Evolutionary conservation across 2,113 vertebrate genomes (phyloP).

Genomic region (Struthidea cinerea): DNA sequence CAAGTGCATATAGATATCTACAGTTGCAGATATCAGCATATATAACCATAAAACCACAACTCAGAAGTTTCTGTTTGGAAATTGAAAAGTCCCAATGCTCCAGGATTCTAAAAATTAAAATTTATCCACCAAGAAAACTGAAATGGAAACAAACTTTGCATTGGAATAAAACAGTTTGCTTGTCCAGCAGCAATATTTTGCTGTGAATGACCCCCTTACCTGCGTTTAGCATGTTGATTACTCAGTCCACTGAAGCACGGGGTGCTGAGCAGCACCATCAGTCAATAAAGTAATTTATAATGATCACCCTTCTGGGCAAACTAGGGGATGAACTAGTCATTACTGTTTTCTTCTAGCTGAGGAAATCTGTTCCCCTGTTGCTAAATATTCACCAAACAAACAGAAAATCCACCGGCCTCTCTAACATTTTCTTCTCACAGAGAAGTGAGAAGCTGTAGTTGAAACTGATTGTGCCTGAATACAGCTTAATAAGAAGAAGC

Average conservation of each 20-base stretch:
- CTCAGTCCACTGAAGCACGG: slow-evolving; percentile 39
- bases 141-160: background rate
- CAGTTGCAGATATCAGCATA: accelerated
- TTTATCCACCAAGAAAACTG: background rate
- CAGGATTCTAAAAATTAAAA: background rate
- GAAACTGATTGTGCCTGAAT: background rate
- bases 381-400: background rate
- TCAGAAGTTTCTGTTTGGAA: background rate
- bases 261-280: slow-evolving; percentile 17
- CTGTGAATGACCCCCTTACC: background rate
- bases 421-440: slow-evolving; percentile 3
- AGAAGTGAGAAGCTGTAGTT: background rate
- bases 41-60: background rate
- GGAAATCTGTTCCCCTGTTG: background rate
- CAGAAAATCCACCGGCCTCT: background rate
- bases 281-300: slow-evolving; percentile 68
- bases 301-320: slow-evolving; percentile 9
- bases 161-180: background rate
- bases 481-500: background rate
- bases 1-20: background rate
- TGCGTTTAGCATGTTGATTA: slow-evolving; percentile 46
- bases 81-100: background rate
- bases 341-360: background rate
- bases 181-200: slow-evolving; percentile 11
- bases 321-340: slow-evolving; percentile 17